These are phyloP conservation scores for Fragum sueziense DNA, from an alignment of 2,888 invertebrate species.

Conservation along the genomic window DNA sequence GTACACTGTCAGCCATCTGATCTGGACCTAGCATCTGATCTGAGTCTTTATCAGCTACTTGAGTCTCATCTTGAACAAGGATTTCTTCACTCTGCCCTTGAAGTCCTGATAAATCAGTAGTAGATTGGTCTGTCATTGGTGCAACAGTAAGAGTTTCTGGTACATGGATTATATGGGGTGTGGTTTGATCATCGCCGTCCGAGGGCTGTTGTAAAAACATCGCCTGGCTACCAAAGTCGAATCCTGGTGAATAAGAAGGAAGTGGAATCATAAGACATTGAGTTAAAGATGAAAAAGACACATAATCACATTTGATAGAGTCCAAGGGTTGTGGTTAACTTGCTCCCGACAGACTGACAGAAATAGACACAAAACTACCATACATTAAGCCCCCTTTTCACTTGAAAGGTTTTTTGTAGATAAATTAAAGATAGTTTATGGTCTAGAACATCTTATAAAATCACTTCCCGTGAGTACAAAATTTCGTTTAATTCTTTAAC, in stretches of 20 bases:
- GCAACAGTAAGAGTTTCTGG: background rate
- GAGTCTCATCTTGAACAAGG: background rate
- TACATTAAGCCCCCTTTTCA: no score
- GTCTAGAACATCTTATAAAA: no score
- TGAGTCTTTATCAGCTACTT: conserved; percentile 8
- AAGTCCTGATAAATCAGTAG: background rate
- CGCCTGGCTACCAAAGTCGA: conserved; percentile 27
- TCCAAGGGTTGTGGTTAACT: no score
- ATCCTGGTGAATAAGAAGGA: no score
- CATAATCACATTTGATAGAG: no score
- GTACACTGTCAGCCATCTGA: conserved; percentile 30
- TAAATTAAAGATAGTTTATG: no score
- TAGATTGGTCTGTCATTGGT: background rate
- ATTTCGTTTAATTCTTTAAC: no score
- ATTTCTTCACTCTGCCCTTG: background rate
- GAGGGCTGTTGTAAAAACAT: conserved; percentile 31
- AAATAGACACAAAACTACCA: no score
- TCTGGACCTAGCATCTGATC: conserved; percentile 13
- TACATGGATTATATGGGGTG: background rate
- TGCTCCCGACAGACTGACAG: no score
- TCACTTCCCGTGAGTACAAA: no score
- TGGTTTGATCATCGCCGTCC: background rate
- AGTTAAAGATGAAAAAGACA: background rate
- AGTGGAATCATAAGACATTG: background rate
- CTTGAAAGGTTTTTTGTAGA: no score